A percentile compares a stretch with the other conserved stretches of the same genome.
Conservation (phyloP, 1,140 invertebrate species). For the Linepithema humile region DNA sequence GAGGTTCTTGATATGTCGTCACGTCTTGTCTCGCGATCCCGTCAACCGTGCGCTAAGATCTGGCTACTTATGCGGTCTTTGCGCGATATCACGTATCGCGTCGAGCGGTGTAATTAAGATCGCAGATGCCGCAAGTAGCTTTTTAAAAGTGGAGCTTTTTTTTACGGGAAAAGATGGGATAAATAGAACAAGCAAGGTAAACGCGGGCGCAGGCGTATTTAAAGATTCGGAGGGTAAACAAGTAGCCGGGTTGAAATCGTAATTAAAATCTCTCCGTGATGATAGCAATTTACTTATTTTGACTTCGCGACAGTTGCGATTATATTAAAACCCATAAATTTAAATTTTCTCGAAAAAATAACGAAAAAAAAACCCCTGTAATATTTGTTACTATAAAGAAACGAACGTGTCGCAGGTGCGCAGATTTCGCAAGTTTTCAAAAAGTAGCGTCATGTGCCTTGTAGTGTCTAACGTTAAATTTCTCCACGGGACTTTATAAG, state of each 20-base stretch:
- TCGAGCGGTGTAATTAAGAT: conserved; percentile 44
- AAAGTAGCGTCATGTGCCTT: background rate
- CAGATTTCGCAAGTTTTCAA: conserved; percentile 3
- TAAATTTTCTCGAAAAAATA: background rate
- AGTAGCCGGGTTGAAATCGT: background rate
- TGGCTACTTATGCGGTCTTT: conserved; percentile 27
- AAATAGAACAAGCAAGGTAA: background rate
- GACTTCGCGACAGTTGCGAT: background rate
- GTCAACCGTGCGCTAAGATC: conserved; percentile 24
- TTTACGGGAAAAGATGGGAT: background rate
- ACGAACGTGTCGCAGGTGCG: background rate
- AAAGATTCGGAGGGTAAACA: background rate
- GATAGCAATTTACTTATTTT: background rate
- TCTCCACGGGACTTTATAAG: conserved; percentile 22
- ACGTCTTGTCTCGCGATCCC: conserved; percentile 15
- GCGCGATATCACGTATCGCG: conserved; percentile 15
- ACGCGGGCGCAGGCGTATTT: background rate
- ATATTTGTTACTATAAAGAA: background rate
- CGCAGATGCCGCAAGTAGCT: background rate
- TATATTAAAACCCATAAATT: background rate
- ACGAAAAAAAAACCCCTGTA: no score
- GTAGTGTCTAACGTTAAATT: conserved; percentile 14
- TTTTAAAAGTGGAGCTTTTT: conserved; percentile 13
- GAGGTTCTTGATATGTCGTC: conserved; percentile 28
- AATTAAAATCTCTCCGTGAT: background rate